Evolutionary conservation across 2,113 vertebrate genomes (phyloP), one percentile per base, ranked within the genome.

Genomic region (Pachypanchax playfairii): DNA sequence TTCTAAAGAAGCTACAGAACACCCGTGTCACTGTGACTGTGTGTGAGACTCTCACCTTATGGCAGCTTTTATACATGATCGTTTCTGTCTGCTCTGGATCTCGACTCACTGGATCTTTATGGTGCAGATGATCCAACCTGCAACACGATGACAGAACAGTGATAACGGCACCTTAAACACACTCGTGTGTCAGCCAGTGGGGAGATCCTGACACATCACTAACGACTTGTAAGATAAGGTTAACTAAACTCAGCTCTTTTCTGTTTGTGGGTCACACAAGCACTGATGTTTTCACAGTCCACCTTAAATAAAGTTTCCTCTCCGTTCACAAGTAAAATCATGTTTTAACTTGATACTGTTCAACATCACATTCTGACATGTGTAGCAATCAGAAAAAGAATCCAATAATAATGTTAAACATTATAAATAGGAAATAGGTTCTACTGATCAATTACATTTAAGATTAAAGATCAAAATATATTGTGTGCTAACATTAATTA

Each of bases 41-140:
- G 28, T 58, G 39, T 20, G 12, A 20, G 7, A 18, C 31, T 36
- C 54, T 83, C 49, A 90, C 90, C 82, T 85, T 70, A 28, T 51
- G 72, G 51, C 51, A 62, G 65, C 61, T 83, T 24, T 38, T 29
- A 21, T 13, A n/a, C 1, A 38, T 29, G 10, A 53, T 39, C 49
- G 56, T 31, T 11, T 41, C 15, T n/a, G 65, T 33, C 52, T 29
- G 36, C 21, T 71, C 62, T 0, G 42, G 73, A 72, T 57, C 24
- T n/a, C 56, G 77, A 79, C 52, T 62, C 4, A 3, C 18, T 39
- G 29, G 47, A 41, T 28, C 79, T 41, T 87, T 70, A 60, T 61
- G 47, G 59, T 43, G 31, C 17, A 63, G 73, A n/a, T 6, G 64
- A 39, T 63, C 58, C 24, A 2, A 33, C 54, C 87, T 89, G 65